Conservation (phyloP, 2,113 vertebrate genomes). For the Gopherus flavomarginatus region DNA sequence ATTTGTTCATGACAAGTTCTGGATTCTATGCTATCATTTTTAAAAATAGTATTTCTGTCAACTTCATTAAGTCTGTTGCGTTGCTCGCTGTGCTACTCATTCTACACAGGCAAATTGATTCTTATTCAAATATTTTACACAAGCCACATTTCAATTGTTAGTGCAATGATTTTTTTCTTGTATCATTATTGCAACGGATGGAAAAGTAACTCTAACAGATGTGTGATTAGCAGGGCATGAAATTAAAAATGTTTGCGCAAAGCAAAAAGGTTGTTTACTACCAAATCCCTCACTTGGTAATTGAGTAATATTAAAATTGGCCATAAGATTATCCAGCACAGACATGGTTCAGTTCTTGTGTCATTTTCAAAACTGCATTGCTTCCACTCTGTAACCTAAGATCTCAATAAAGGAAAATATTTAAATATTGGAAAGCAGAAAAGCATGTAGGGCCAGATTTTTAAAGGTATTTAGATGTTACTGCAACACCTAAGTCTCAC, state of each 20-base stretch:
- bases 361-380: slow-evolving; percentile 6
- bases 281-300: slow-evolving; percentile 71
- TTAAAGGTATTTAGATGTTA: too few species aligned
- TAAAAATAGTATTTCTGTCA: not conserved
- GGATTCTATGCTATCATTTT: fast-evolving
- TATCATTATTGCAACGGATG: slow-evolving; percentile 43
- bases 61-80: not conserved
- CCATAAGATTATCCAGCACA: not conserved
- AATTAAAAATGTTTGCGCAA: slow-evolving; percentile 81
- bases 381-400: fast-evolving
- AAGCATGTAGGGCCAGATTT: too few species aligned
- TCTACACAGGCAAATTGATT: slow-evolving; percentile 61
- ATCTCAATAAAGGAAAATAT: slow-evolving; percentile 13
- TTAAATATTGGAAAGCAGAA: not conserved
- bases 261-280: slow-evolving; percentile 77
- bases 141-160: slow-evolving; percentile 73
- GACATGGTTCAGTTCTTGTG: not conserved
- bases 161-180: slow-evolving; percentile 68
- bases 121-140: slow-evolving; percentile 69
- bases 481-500: too few species aligned
- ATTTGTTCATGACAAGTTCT: not conserved
- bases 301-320: slow-evolving; percentile 63
- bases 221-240: slow-evolving; percentile 83
- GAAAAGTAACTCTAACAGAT: slow-evolving; percentile 76
- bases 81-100: slow-evolving; percentile 9